A percentile compares a stretch with the other conserved stretches of the same genome.
Evolutionary conservation across 2,797 vertebrate species (phyloP).

Genomic region (Kryptopterus vitreolus): DNA sequence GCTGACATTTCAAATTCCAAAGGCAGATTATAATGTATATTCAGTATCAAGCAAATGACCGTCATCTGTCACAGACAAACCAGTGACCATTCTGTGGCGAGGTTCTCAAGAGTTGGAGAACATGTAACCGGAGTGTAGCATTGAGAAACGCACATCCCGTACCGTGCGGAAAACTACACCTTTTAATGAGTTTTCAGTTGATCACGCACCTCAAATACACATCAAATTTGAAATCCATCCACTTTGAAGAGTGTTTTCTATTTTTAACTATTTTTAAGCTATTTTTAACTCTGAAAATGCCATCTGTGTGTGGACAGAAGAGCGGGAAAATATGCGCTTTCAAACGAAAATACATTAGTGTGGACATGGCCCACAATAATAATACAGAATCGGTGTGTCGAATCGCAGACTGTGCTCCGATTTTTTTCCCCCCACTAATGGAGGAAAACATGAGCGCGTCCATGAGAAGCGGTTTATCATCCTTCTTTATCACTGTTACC

Average conservation of each 20-base stretch:
- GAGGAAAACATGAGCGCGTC: background rate
- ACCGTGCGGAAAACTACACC: no score
- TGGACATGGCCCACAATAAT: background rate
- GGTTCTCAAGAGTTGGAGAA: background rate
- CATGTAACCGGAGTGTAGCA: no score
- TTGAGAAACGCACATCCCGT: no score
- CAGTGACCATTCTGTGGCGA: background rate
- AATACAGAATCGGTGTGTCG: background rate
- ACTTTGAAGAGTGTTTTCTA: no score
- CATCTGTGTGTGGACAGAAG: no score
- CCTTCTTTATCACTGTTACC: constrained; percentile 16
- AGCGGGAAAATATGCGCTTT: no score
- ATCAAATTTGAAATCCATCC: no score
- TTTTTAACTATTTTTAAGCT: no score
- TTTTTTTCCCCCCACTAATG: constrained; percentile 7
- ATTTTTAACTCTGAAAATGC: no score
- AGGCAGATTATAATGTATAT: background rate
- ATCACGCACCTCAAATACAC: no score
- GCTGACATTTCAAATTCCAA: constrained; percentile 10
- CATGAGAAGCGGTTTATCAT: constrained; percentile 21
- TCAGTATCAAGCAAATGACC: background rate
- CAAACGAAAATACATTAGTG: no score
- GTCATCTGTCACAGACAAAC: background rate
- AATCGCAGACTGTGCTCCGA: background rate
- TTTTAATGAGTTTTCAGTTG: no score